These are phyloP conservation scores for Albula goreensis DNA, from an alignment of 2,113 vertebrate species.

Conservation along the genomic window DNA sequence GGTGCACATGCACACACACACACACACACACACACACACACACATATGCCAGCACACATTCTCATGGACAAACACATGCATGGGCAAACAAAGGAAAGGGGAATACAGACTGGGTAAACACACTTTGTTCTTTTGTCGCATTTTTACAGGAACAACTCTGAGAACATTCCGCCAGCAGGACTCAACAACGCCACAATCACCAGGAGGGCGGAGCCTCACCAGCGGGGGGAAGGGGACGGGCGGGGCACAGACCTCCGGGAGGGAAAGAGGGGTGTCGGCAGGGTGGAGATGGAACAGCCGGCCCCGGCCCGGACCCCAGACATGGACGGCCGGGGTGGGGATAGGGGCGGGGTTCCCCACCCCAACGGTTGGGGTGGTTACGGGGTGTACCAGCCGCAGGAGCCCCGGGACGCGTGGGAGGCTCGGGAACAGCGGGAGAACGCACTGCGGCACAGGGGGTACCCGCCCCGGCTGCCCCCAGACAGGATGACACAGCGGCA, in stretches of 20 bases:
- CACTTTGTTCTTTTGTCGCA: background rate
- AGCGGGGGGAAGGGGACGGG: constrained; percentile 69
- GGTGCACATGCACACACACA: background rate
- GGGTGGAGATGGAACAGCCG: constrained; percentile 32
- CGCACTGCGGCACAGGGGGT: constrained; percentile 66
- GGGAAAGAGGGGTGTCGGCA: constrained; percentile 56
- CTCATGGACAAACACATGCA: background rate
- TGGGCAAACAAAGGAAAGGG: background rate
- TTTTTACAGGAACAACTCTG: constrained; percentile 57
- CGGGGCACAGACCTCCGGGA: constrained; percentile 64
- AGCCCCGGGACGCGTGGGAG: constrained; percentile 15
- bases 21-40: background rate
- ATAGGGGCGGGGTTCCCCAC: constrained; percentile 44
- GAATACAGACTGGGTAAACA: background rate
- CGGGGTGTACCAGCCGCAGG: constrained; percentile 44
- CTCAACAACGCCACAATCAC: constrained; percentile 55
- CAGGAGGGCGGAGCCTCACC: constrained; percentile 60
- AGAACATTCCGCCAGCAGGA: constrained; percentile 69
- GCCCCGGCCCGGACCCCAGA: constrained; percentile 34
- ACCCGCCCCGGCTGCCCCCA: constrained; percentile 73
- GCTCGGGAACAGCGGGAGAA: constrained; percentile 64
- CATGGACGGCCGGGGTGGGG: background rate
- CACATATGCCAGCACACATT: background rate
- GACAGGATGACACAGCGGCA: constrained; percentile 90
- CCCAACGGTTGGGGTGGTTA: constrained; percentile 78